Evolutionary conservation across 2,888 invertebrate species (phyloP).

Genomic region (Nysson spinosus): DNA sequence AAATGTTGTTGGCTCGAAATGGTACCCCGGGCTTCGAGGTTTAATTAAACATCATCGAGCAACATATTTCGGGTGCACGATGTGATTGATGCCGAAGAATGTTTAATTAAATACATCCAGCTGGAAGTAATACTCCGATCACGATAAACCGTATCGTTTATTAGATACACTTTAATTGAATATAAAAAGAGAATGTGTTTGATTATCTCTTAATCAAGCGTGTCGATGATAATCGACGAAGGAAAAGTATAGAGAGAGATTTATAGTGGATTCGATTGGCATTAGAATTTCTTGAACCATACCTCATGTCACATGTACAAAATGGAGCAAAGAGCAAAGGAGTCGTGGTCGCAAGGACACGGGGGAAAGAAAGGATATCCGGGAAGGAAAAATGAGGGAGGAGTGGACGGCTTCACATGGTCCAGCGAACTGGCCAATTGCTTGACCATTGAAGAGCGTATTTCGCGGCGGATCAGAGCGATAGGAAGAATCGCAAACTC

Average conservation of each 20-base stretch:
- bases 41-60: constrained; percentile 3
- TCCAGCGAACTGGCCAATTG: constrained; percentile 74
- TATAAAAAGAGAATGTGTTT: no score
- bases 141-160: background rate
- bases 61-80: background rate
- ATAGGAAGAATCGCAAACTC: constrained; percentile 66
- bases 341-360: constrained; percentile 35
- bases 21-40: background rate
- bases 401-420: constrained; percentile 67
- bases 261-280: constrained; percentile 1
- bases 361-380: constrained; percentile 26
- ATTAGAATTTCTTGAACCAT: constrained; percentile 16
- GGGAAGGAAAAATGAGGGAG: constrained; percentile 47
- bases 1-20: background rate
- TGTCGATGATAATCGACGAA: no score
- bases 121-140: constrained; percentile 7
- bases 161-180: no score
- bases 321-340: constrained; percentile 51
- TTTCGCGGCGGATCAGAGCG: constrained; percentile 67
- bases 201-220: no score
- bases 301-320: constrained; percentile 23
- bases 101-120: constrained; percentile 12
- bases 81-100: constrained; percentile 9
- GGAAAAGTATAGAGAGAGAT: no score
- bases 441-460: constrained; percentile 70